Conservation (phyloP, 2,888 invertebrate genomes). For the Drosophila meridiana region DNA sequence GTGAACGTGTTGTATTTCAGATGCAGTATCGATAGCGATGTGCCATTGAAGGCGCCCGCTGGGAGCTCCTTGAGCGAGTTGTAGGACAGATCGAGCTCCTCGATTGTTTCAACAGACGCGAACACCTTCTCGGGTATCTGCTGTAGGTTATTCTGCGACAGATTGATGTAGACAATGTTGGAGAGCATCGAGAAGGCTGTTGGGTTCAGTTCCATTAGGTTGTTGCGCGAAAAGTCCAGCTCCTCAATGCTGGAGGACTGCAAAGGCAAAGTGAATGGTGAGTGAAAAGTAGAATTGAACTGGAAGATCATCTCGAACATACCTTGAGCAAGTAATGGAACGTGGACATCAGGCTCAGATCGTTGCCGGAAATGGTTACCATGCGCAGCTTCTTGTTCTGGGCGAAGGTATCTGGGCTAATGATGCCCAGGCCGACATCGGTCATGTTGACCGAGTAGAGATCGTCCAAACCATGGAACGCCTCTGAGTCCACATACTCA, state of each 20-base stretch:
- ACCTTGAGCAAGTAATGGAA: constrained; percentile 82
- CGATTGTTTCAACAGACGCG: constrained; percentile 88
- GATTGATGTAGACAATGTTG: constrained; percentile 89
- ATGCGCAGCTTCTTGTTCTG: constrained; percentile 88
- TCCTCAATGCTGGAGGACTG: constrained; percentile 88
- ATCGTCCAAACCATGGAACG: constrained; percentile 89
- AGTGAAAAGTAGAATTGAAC: background rate
- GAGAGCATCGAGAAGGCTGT: constrained; percentile 88
- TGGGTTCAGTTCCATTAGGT: constrained; percentile 88
- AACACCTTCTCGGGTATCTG: constrained; percentile 86
- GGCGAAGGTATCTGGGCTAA: constrained; percentile 90
- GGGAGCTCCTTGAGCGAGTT: constrained; percentile 89
- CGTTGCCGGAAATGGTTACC: constrained; percentile 89
- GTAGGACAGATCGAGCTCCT: constrained; percentile 90
- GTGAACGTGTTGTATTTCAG: constrained; percentile 89
- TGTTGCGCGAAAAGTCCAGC: constrained; percentile 90
- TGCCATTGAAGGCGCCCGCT: constrained; percentile 88
- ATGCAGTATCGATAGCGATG: constrained; percentile 89
- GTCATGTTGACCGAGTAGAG: constrained; percentile 90
- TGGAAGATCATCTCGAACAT: constrained; percentile 6
- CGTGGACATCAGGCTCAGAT: constrained; percentile 85
- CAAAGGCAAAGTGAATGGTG: background rate
- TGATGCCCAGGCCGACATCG: constrained; percentile 88
- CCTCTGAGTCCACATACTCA: constrained; percentile 88
- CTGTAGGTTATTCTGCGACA: constrained; percentile 89